Base-by-base conservation (phyloP, 2,113 vertebrate genomes). In the Hucho hucho region DNA sequence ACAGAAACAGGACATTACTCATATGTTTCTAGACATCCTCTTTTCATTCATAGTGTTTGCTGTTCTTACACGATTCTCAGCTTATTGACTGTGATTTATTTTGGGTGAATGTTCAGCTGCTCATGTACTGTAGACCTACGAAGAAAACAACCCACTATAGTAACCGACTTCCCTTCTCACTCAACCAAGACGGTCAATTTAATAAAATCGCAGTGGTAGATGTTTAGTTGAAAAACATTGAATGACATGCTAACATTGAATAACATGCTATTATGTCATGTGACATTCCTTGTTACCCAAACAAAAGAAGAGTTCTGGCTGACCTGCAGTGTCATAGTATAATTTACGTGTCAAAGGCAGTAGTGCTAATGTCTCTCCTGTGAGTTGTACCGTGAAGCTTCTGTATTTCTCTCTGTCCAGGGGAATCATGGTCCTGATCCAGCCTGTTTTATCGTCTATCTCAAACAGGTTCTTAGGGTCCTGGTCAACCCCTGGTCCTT, bases 401-500 rank as follows among this genome's bases (percentile, higher is more conserved):
- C 90, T 93, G 0, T 93, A 88, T 86, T 94, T 93, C 90, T 99
- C 98, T 3, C 98, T 92, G 92, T 99, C 98, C 88, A 99, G 93
- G 43, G 94, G 91, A 32, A 87, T 87, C 0, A 96, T 98, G 86
- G 97, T 95, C 83, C 93, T 94, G 70, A 99, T 96, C 26, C 94
- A 89, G 64, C 98, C 98, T 0, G 93, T 95, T 89, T 93, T 93
- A 75, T 96, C 96, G 75, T 98, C 96, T 0, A 99, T 97, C 88
- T 96, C 96, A 90, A 99, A 99, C 73, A 97, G 79, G 29, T 95
- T 94, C 64, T 89, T 93, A 12, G 98, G 98, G 13, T 97, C 94
- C 87, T 98, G 95, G 1, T 99, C 96, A 74, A 99, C 97, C 0
- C 97, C 97, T 0, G 95, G 95, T 0, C 98, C 98, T 84, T 98